Conservation (phyloP, 2,113 vertebrate genomes). For the Pterocles burchelli region DNA sequence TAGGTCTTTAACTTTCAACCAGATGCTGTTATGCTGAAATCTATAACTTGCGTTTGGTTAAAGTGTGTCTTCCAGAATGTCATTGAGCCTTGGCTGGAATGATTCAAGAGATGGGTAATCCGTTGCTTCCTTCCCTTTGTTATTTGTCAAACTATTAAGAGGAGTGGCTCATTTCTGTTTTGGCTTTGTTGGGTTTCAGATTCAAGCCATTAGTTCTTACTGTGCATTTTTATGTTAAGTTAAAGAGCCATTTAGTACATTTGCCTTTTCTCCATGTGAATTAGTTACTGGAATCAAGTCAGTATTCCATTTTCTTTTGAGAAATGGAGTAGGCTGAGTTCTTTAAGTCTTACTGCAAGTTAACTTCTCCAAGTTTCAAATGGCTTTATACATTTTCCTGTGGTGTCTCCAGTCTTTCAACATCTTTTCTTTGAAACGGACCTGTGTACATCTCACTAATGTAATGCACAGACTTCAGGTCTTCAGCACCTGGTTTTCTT, state of each 20-base stretch:
- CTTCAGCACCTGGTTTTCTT: background rate
- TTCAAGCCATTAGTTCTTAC: background rate
- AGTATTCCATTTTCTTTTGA: background rate
- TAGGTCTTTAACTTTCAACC: background rate
- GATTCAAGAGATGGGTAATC: background rate
- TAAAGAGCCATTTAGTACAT: background rate
- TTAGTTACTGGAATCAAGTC: background rate
- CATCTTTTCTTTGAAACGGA: background rate
- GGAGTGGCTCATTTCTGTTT: background rate
- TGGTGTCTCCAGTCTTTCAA: background rate
- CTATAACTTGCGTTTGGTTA: background rate
- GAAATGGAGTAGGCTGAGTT: background rate
- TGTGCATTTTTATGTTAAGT: background rate
- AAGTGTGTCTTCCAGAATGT: background rate
- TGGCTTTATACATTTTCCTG: background rate
- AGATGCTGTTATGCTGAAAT: background rate
- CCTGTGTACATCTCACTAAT: background rate
- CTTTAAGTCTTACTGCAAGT: background rate
- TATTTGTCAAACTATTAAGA: background rate
- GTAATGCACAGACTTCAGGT: background rate
- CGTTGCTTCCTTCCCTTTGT: background rate
- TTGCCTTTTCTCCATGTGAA: background rate
- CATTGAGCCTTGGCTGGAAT: background rate
- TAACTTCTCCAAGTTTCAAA: background rate
- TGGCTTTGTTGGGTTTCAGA: background rate